Evolutionary conservation across 2,797 vertebrate species (phyloP).

Genomic region (Macropodus opercularis): DNA sequence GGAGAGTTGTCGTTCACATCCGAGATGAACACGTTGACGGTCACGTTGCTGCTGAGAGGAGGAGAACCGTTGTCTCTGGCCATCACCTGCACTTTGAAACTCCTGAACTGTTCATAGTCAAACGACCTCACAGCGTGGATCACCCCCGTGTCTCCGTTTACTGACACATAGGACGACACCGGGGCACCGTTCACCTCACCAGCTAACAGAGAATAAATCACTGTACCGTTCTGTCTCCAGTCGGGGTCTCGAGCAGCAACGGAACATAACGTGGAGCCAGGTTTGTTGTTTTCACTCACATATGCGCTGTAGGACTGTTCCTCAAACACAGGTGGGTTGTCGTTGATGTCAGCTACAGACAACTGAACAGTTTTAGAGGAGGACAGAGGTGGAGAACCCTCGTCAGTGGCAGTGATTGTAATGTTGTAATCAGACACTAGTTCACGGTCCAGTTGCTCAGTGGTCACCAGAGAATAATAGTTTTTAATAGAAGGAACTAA

Average conservation of each 20-base stretch:
- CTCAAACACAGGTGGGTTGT: slow-evolving; percentile 65
- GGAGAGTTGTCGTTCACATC: slow-evolving; percentile 76
- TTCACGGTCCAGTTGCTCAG: slow-evolving; percentile 69
- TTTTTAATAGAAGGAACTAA: slow-evolving; percentile 81
- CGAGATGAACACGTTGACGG: slow-evolving; percentile 57
- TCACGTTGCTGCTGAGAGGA: slow-evolving; percentile 62
- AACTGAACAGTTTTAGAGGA: slow-evolving; percentile 58
- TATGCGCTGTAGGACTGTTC: slow-evolving; percentile 51
- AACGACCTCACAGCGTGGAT: slow-evolving; percentile 76
- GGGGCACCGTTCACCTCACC: slow-evolving; percentile 58
- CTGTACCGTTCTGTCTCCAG: slow-evolving; percentile 74
- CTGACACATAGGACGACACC: slow-evolving; percentile 63
- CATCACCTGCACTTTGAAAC: slow-evolving; percentile 58
- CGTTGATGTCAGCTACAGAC: slow-evolving; percentile 62
- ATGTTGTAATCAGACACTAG: slow-evolving; percentile 65
- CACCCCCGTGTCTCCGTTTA: slow-evolving; percentile 72
- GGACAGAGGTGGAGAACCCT: slow-evolving; percentile 68
- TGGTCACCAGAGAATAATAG: slow-evolving; percentile 80
- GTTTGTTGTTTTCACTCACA: slow-evolving; percentile 65
- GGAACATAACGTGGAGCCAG: slow-evolving; percentile 58
- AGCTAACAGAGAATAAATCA: slow-evolving; percentile 60
- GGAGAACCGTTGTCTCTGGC: slow-evolving; percentile 74
- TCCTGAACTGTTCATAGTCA: slow-evolving; percentile 76
- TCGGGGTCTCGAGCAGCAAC: slow-evolving; percentile 76
- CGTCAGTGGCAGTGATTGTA: slow-evolving; percentile 68